Evolutionary conservation across 2,888 invertebrate genomes (phyloP), one percentile per base, ranked within the genome.

Genomic region (Hecatera dysodea): DNA sequence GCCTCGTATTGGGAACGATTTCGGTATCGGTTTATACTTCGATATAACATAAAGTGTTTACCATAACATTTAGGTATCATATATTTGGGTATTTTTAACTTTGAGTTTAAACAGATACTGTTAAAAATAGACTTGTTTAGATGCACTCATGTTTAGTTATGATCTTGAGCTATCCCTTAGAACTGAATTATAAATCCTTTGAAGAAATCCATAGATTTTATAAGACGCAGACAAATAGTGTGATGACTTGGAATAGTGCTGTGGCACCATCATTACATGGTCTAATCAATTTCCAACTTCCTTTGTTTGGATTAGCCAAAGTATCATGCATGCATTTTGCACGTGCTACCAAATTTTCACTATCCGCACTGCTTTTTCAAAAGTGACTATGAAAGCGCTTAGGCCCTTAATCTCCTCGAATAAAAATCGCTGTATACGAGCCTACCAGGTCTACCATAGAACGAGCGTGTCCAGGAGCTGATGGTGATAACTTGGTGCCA

Each of bases 91-190:
- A 52, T 15, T 1, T n/a, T 15, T 0, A 7, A 0, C 6, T n/a
- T 67, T 55, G 53, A 55, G 11, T 48, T 5, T n/a, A 55, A 33
- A 12, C 69, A 72, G 39, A 48, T 27, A 46, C 24, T 46, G 19
- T 2, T 56, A 22, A 24, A 46, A 33, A 68, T 69, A 42, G 24
- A 42, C 7, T 12, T 11, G 55, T 55, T 65, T 52, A 9, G 5
- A 12, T 1, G 19, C 29, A 42, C 15, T 15, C n/a, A 27, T 48
- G 29, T 48, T 33, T 0, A 29, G 29, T 29, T 2, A 5, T n/a
- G n/a, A n/a, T 55, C 12, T 55, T 33, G 11, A 36, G 19, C 7
- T 22, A n/a, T 22, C 7, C 12, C 33, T n/a, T 6, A 9, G 9
- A 27, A 52, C 3, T 6, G 6, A 22, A 22, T 15, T 15, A 29